Base-by-base conservation (phyloP, 2,888 invertebrate species). In the Melinaea marsaeus region DNA sequence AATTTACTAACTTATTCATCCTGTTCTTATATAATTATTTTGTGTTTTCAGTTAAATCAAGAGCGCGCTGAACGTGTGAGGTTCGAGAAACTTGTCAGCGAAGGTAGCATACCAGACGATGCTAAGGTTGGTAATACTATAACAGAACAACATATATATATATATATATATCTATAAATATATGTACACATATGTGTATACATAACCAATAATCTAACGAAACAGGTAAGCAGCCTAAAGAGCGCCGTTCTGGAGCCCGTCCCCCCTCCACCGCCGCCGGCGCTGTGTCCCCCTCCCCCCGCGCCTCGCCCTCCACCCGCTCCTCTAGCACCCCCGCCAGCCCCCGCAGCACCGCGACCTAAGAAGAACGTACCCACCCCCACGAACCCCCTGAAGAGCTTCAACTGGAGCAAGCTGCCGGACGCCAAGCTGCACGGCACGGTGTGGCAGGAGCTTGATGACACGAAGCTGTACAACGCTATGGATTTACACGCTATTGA, bases 361-460 rank as follows among this genome's bases (percentile, higher is more conserved):
- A 94, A 94, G 83, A 98, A 97, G 86, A 96, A 98, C 85, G 96
- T 98, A 64, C 99, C 99, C 11, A 96, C 96, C 74, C 97, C 99
- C 0, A 94, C 96, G 4, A 97, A 97, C 84, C 97, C 98, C 0
- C 88, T 99, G 61, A 99, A 99, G 85, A 97, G 98, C 61, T 97
- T 99, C 91, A 99, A 99, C 90, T 99, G 99, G 99, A 96, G 97
- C 60, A 98, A 97, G 81, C 91, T 98, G 66, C 97, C 98, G 0
- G 98, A 98, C 73, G 93, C 95, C 51, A 97, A 98, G 80, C 91
- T 99, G 2, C 94, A 95, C 71, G 98, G 98, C 9, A 99, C 99
- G 0, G 95, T 99, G 67, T 99, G 99, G 98, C 96, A 95, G 71
- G 97, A 97, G 78, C 81, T 99, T 60, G 98, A 98, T 74, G 99